Evolutionary conservation across 1,140 invertebrate species (phyloP).

Genomic region (Trypoxylus dichotomus): DNA sequence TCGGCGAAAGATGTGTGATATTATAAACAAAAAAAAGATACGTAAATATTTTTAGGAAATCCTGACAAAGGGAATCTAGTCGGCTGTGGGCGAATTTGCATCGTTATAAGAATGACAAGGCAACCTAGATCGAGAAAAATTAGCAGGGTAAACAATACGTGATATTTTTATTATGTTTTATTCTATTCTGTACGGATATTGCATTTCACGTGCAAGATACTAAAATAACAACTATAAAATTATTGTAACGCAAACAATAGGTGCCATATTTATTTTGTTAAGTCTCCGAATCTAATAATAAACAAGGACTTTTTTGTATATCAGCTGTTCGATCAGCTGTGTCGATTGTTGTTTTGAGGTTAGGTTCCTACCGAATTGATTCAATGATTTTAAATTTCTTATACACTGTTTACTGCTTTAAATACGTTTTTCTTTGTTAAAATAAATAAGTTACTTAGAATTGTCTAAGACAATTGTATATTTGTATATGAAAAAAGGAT

Average conservation of each 20-base stretch:
- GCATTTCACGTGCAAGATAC: background rate
- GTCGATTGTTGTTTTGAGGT: background rate
- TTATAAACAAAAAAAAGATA: too few relatives aligned
- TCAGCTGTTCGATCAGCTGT: background rate
- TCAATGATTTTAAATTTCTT: too few relatives aligned
- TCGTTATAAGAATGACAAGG: conserved; percentile 30
- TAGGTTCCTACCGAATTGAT: background rate
- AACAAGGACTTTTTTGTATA: background rate
- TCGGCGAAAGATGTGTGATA: background rate
- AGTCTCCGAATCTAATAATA: background rate
- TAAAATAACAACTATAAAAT: background rate
- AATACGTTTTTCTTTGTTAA: too few relatives aligned
- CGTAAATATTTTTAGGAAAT: too few relatives aligned
- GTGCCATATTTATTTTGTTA: too few relatives aligned
- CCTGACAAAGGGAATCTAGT: background rate
- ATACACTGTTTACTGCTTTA: too few relatives aligned
- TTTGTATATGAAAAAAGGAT: too few relatives aligned
- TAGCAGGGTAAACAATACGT: conserved; percentile 37
- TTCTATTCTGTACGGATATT: background rate
- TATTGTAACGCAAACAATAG: background rate
- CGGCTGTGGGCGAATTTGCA: background rate
- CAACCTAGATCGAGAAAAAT: conserved; percentile 44
- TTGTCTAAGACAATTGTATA: too few relatives aligned
- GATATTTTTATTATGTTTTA: background rate
- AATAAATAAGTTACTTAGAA: too few relatives aligned